Evolutionary conservation across 2,113 vertebrate species (phyloP).

Genomic region (Onychostruthus taczanowskii): DNA sequence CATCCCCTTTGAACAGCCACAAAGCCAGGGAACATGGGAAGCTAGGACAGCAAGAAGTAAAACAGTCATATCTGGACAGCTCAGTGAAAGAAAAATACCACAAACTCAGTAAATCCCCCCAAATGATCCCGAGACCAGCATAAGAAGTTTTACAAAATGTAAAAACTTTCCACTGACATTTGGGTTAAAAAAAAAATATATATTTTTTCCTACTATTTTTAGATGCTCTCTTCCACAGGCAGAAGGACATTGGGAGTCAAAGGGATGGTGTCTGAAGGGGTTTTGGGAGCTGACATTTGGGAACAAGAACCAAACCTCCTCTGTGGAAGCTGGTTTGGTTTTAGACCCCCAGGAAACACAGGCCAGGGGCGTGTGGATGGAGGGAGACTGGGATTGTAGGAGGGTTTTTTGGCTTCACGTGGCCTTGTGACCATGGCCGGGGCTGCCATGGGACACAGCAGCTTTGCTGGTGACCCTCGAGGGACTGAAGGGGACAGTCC

Average conservation of each 20-base stretch:
- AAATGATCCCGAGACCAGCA: rapidly evolving
- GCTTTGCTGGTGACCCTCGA: not conserved
- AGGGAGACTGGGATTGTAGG: not conserved
- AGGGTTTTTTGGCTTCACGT: rapidly evolving
- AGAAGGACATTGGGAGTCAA: not conserved
- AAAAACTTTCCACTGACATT: not conserved
- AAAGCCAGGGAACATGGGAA: not conserved
- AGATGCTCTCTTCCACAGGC: not conserved
- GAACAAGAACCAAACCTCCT: not conserved
- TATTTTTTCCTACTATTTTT: not conserved
- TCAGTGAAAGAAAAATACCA: not conserved
- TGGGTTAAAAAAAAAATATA: not conserved
- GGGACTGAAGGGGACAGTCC: not conserved
- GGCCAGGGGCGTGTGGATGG: not conserved
- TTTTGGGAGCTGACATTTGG: not conserved
- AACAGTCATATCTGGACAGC: not conserved
- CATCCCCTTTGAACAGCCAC: not conserved
- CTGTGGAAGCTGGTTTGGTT: not conserved
- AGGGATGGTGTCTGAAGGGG: not conserved
- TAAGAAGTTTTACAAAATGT: not conserved
- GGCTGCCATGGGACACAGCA: not conserved
- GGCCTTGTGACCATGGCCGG: rapidly evolving
- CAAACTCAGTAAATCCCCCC: not conserved
- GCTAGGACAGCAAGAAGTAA: not conserved
- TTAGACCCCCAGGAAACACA: not conserved